A percentile compares a stretch with the other conserved stretches of the same genome.
These are phyloP conservation scores for Liasis olivaceus DNA, from an alignment of 2,797 vertebrate genomes.

Conservation along the genomic window DNA sequence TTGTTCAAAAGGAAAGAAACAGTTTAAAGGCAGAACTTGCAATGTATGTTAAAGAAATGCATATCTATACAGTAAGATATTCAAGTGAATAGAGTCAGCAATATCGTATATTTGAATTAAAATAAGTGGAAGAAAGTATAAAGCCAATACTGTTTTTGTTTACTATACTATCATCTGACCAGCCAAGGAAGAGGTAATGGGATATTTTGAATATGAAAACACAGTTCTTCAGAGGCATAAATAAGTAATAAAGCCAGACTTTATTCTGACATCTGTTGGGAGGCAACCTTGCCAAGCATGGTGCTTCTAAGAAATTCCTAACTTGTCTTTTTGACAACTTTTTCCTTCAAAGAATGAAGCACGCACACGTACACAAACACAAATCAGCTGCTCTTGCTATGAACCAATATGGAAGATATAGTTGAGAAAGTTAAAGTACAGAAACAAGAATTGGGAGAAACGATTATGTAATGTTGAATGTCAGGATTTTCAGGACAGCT, in stretches of 20 bases:
- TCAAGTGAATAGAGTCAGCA: not conserved
- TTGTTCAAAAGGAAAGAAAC: not conserved
- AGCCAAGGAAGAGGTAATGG: not conserved
- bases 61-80: not conserved
- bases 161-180: not conserved
- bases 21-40: not conserved
- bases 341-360: not conserved
- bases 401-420: not conserved
- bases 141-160: not conserved
- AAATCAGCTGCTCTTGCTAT: not conserved
- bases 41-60: not conserved
- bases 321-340: not conserved
- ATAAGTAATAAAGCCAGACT: not conserved
- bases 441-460: not conserved
- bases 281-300: not conserved
- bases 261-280: not conserved
- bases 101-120: not conserved
- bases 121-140: not conserved
- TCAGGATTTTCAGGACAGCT: not conserved
- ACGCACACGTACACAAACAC: not conserved
- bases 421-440: not conserved
- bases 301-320: not conserved
- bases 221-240: not conserved
- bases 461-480: not conserved
- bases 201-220: not conserved